Evolutionary conservation across 2,888 invertebrate genomes (phyloP).

Genomic region (Microplitis deprimator): DNA sequence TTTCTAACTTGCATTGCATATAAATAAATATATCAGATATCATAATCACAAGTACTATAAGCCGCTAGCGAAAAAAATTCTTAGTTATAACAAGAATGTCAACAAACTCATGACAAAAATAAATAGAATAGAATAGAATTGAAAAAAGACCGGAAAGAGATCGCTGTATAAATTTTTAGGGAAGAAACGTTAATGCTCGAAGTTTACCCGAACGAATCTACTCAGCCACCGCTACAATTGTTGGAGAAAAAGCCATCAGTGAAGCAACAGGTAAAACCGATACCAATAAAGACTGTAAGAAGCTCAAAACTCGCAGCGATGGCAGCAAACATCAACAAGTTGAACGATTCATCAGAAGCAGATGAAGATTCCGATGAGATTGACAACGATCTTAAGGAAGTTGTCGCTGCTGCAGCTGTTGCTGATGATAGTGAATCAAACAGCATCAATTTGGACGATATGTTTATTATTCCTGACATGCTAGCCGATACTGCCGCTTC

Average conservation of each 20-base stretch:
- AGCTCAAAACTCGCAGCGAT: constrained; percentile 68
- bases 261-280: constrained; percentile 51
- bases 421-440: constrained; percentile 43
- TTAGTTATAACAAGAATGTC: neutral
- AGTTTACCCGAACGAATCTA: constrained; percentile 54
- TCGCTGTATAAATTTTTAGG: constrained; percentile 59
- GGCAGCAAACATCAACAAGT: constrained; percentile 66
- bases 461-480: constrained; percentile 58
- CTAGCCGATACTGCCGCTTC: neutral
- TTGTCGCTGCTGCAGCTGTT: constrained; percentile 29
- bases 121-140: constrained; percentile 1
- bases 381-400: constrained; percentile 47
- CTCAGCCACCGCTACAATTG: constrained; percentile 42
- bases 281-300: constrained; percentile 63
- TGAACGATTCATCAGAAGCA: constrained; percentile 48
- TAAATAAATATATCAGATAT: neutral
- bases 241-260: constrained; percentile 32
- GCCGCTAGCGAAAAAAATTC: neutral
- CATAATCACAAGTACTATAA: neutral
- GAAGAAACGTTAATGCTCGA: constrained; percentile 66
- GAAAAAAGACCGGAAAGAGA: constrained; percentile 45
- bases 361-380: constrained; percentile 49
- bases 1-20: neutral
- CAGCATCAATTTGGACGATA: constrained; percentile 59
- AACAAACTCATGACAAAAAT: neutral